Conservation (phyloP, 2,888 invertebrate genomes). For the Eupithecia subumbrata region DNA sequence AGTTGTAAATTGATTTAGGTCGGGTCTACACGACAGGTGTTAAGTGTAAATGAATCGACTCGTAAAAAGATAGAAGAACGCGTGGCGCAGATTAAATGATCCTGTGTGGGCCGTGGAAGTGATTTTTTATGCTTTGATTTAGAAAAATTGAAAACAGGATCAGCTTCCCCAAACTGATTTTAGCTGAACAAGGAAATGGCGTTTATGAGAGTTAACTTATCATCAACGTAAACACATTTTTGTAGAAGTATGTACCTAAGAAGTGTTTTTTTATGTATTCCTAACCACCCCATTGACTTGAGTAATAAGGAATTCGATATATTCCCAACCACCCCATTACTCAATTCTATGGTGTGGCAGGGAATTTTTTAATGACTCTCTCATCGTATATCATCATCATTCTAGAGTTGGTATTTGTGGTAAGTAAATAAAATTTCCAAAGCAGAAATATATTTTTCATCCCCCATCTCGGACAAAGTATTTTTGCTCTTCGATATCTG, state of each 20-base stretch:
- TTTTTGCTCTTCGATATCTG: too few relatives aligned
- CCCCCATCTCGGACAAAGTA: too few relatives aligned
- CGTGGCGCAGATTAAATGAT: slow-evolving; percentile 15
- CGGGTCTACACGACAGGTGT: slow-evolving; percentile 53
- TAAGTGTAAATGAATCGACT: slow-evolving; percentile 62
- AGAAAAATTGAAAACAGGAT: background rate
- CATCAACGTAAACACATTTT: background rate
- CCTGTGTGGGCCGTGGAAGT: background rate
- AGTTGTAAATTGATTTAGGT: slow-evolving; percentile 59
- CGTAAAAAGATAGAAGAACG: slow-evolving; percentile 47
- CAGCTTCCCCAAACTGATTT: background rate
- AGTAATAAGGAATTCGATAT: too few relatives aligned
- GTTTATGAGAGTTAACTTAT: background rate
- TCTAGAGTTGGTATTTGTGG: too few relatives aligned
- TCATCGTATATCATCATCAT: too few relatives aligned
- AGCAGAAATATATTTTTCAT: background rate
- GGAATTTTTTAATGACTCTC: too few relatives aligned
- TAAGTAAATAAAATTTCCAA: too few relatives aligned
- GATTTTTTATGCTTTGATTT: background rate
- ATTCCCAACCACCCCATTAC: too few relatives aligned
- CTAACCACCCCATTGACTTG: too few relatives aligned
- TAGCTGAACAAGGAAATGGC: background rate
- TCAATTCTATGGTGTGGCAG: too few relatives aligned
- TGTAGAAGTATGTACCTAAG: too few relatives aligned
- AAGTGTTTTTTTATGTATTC: too few relatives aligned